These are phyloP conservation scores for Therioaphis trifolii DNA, from an alignment of 2,888 invertebrate species.

Conservation along the genomic window DNA sequence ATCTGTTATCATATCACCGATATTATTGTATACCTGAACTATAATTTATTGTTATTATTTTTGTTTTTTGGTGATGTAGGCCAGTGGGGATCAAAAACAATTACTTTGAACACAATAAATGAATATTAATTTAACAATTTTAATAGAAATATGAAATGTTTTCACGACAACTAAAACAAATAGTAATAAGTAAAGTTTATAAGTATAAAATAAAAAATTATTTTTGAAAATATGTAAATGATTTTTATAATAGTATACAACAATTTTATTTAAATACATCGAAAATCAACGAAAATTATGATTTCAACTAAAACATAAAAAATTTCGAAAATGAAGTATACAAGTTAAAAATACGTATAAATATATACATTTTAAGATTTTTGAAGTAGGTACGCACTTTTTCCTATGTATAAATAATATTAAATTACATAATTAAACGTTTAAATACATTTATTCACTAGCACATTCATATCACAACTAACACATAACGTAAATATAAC, in stretches of 20 bases:
- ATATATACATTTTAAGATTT: slow-evolving; percentile 45
- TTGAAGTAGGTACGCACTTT: not conserved
- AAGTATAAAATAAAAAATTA: not conserved
- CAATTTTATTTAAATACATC: not conserved
- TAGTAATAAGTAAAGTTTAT: not conserved
- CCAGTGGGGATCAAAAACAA: not conserved
- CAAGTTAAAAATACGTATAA: slow-evolving; percentile 42
- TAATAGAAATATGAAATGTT: not conserved
- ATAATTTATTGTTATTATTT: no score
- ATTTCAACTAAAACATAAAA: slow-evolving; percentile 8
- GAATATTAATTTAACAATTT: not conserved
- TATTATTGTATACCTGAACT: not conserved
- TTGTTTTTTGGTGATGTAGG: not conserved
- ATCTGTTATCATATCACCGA: not conserved
- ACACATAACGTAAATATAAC: not conserved
- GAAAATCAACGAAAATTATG: not conserved
- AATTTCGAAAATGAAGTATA: not conserved
- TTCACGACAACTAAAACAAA: not conserved
- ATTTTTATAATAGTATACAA: not conserved
- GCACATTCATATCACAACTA: slow-evolving; percentile 17
- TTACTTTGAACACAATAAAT: not conserved
- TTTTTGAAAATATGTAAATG: not conserved
- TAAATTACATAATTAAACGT: no score
- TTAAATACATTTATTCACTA: not conserved
- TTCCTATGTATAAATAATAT: no score